Percentiles rank a stretch among this genome's conserved stretches.
Conservation (phyloP, 2,113 vertebrate species). For the Nipponia nippon region DNA sequence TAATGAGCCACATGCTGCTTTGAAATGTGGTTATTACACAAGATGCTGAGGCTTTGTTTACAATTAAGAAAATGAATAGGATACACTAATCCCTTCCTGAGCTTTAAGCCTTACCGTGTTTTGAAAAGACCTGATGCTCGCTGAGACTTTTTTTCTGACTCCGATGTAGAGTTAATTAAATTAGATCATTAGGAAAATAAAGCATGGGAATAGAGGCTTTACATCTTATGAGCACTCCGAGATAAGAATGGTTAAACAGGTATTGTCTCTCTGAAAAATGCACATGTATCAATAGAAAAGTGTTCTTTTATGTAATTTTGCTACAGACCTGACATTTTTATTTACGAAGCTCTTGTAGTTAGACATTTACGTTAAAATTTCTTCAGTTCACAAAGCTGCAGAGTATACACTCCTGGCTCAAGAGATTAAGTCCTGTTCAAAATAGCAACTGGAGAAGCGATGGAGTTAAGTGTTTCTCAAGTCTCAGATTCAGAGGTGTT, state of each 20-base stretch:
- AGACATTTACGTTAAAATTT: not conserved
- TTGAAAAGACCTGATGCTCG: not conserved
- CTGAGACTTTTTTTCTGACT: not conserved
- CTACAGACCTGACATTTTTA: not conserved
- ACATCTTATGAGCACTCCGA: not conserved
- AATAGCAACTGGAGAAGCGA: not conserved
- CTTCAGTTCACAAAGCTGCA: not conserved
- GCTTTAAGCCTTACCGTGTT: not conserved
- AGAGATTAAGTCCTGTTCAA: not conserved
- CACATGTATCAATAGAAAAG: not conserved
- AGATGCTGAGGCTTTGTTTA: not conserved
- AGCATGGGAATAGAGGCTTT: not conserved
- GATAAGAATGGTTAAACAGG: not conserved
- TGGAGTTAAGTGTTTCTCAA: not conserved
- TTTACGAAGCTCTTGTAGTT: not conserved
- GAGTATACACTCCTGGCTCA: not conserved
- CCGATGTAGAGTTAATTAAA: not conserved
- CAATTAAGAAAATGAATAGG: not conserved
- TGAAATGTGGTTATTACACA: not conserved
- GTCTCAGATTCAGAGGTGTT: not conserved
- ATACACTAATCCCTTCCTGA: not conserved
- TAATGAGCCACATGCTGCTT: not conserved
- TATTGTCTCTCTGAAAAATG: not conserved
- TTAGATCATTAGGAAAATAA: not conserved
- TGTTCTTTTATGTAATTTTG: not conserved